phyloP scores from a whole-genome alignment of 2,888 invertebrate species.

The Calliopum simillimum region DNA sequence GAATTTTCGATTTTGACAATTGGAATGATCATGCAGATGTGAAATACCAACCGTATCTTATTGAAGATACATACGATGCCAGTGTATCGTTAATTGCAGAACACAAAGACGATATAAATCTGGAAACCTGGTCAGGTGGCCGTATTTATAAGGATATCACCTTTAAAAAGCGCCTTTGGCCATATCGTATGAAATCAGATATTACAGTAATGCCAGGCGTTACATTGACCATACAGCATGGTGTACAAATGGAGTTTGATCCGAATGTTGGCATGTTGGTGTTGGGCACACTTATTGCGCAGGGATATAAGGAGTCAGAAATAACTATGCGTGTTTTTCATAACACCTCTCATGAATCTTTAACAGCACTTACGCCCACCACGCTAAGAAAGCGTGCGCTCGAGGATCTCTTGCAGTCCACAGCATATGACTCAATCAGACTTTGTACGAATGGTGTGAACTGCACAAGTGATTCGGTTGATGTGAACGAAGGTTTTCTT shows the following conservation, averaged over 20 bases:
- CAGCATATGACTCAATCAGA: conserved; percentile 75
- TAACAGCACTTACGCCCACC: conserved; percentile 23
- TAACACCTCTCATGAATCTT: conserved; percentile 56
- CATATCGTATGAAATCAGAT: conserved; percentile 87
- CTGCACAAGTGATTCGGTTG: conserved; percentile 47
- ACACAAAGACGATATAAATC: conserved; percentile 69
- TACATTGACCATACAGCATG: conserved; percentile 86
- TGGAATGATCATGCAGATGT: conserved; percentile 99
- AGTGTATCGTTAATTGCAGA: conserved; percentile 76
- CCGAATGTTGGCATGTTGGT: conserved; percentile 97
- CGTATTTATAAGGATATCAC: conserved; percentile 76
- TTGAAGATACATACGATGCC: conserved; percentile 80
- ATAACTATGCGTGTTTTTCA: conserved; percentile 80
- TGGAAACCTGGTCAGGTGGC: conserved; percentile 79
- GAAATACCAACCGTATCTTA: conserved; percentile 87
- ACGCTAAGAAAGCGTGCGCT: conserved; percentile 67
- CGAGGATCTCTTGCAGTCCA: conserved; percentile 67
- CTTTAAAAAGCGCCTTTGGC: conserved; percentile 74
- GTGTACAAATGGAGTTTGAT: conserved; percentile 91
- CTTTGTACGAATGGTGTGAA: conserved; percentile 80
- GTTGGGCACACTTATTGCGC: conserved; percentile 87
- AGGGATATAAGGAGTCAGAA: conserved; percentile 80
- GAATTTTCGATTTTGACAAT: conserved; percentile 98
- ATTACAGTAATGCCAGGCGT: conserved; percentile 97
- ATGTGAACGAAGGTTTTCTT: conserved; percentile 84